Evolutionary conservation across 1,140 invertebrate genomes (phyloP).

Genomic region (Holcopasites calliopsidis): DNA sequence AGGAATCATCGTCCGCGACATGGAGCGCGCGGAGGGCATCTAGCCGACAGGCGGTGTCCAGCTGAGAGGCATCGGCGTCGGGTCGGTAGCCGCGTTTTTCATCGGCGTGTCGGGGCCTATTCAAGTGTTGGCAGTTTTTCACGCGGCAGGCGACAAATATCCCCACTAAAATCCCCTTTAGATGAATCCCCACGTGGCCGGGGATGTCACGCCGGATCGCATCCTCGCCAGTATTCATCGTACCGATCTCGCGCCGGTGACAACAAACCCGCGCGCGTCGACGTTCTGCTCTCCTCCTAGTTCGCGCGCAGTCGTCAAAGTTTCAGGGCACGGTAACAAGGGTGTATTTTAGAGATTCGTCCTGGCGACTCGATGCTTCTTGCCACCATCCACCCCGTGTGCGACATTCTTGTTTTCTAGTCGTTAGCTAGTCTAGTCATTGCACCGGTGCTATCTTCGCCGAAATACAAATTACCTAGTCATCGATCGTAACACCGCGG

Average conservation of each 20-base stretch:
- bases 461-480: neutral
- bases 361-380: no score
- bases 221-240: conserved; percentile 63
- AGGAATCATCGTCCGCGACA: conserved; percentile 23
- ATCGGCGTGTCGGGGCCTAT: conserved; percentile 64
- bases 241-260: conserved; percentile 66
- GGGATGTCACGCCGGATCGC: conserved; percentile 66
- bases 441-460: neutral
- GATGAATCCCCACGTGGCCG: conserved; percentile 72
- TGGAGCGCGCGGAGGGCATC: conserved; percentile 29
- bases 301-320: no score
- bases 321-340: no score
- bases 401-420: no score
- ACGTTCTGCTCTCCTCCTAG: neutral
- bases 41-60: conserved; percentile 61
- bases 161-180: conserved; percentile 70
- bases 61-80: conserved; percentile 64
- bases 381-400: no score
- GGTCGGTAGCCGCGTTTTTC: conserved; percentile 70
- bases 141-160: conserved; percentile 68
- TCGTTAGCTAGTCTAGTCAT: neutral
- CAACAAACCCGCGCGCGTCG: conserved; percentile 29
- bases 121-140: conserved; percentile 75
- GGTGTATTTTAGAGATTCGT: no score
- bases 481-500: no score